These are phyloP conservation scores for Chymomyza costata DNA, from an alignment of 1,140 invertebrate genomes.

Conservation along the genomic window DNA sequence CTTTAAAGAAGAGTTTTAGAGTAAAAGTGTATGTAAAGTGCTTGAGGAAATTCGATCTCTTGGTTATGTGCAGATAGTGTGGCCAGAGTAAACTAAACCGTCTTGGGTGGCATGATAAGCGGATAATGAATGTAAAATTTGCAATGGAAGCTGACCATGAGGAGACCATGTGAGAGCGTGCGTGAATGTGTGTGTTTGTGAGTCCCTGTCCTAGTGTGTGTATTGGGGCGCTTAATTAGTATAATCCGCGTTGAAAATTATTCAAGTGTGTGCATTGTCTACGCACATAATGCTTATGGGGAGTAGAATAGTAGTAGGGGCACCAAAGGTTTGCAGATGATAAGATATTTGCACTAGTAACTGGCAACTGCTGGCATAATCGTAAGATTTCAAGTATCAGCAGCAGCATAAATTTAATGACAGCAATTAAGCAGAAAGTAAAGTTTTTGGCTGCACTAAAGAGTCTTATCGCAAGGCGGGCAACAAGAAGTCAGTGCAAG, in stretches of 20 bases:
- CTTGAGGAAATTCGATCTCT: too few relatives aligned
- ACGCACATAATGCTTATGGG: slow-evolving; percentile 10
- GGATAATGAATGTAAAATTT: slow-evolving; percentile 64
- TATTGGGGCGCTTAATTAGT: slow-evolving; percentile 66
- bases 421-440: slow-evolving; percentile 61
- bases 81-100: too few relatives aligned
- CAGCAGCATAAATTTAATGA: slow-evolving; percentile 64
- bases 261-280: slow-evolving; percentile 67
- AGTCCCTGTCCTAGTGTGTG: slow-evolving; percentile 13
- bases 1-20: too few relatives aligned
- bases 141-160: slow-evolving; percentile 26
- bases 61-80: too few relatives aligned
- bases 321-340: neutral
- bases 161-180: neutral
- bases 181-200: slow-evolving; percentile 21
- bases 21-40: too few relatives aligned
- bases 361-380: slow-evolving; percentile 7
- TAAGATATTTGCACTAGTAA: slow-evolving; percentile 11
- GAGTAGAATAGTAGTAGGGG: too few relatives aligned
- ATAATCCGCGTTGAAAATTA: slow-evolving; percentile 72
- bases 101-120: slow-evolving; percentile 40
- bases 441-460: slow-evolving; percentile 52
- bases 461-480: slow-evolving; percentile 41
- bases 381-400: slow-evolving; percentile 54
- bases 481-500: slow-evolving; percentile 25